Base-by-base conservation (phyloP, 2,797 vertebrate genomes). In the Diglossa cyanea region DNA sequence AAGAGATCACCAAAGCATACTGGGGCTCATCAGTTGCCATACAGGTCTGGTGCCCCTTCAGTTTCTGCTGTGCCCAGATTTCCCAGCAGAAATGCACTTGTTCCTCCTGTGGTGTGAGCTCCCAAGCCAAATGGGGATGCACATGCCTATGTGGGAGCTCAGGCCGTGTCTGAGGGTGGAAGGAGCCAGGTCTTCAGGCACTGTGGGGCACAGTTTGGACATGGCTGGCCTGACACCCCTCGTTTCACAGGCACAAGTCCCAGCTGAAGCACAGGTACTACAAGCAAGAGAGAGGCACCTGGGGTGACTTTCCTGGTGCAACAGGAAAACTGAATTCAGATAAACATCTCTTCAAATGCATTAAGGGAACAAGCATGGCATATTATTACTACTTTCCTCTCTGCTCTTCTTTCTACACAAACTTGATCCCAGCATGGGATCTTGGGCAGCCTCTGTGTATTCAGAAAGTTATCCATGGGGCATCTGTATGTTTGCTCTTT, bases 101-200 rank as follows among this genome's bases (percentile, higher is more conserved):
- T 42, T 40, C n/a, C 42, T 87, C 17, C 80, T 48, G 33, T 37
- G 73, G 16, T 0, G 0, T 13, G 71, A 45, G 47, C 23, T 57
- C 54, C 33, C 35, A 10, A 0, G 61, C 17, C 40, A 40, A 40
- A 40, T 60, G 48, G 28, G 44, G 25, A 17, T 35, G 28, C 9
- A 14, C 7, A 0, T 81, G 35, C 53, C 20, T 31, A 1, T 0
- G 1, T 3, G 11, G 58, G 42, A 68, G 30, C 60, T 90, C 3
- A 0, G 7, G 6, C 31, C 33, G 23, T 10, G 5, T 72, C 66
- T 60, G 54, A 58, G 26, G 5, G 15, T 51, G 51, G 65, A 91
- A 88, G 31, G n/a, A 88, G 13, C 13, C 61, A 50, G 17, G 18
- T 70, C 51, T 45, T 39, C 39, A 54, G 75, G 42, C 55, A 11